A percentile compares a stretch with the other conserved stretches of the same genome.
Conservation (phyloP, 1,140 invertebrate genomes). For the Nebria ingens region DNA sequence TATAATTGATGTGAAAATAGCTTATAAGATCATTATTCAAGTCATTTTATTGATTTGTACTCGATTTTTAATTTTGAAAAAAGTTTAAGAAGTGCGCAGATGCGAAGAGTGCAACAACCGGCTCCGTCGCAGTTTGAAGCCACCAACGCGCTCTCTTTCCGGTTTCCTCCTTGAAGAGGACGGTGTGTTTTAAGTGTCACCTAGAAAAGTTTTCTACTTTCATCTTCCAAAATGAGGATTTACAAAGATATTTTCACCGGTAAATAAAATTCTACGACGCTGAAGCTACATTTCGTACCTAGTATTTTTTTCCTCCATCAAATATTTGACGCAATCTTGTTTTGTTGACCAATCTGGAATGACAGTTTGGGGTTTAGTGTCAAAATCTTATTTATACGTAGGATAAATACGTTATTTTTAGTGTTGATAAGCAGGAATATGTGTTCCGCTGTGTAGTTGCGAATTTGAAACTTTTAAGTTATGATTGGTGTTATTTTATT, state of each 20-base stretch:
- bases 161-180: slow-evolving; percentile 45
- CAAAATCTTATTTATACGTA: slow-evolving; percentile 11
- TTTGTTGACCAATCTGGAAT: slow-evolving; percentile 11
- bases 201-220: slow-evolving; percentile 48
- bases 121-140: background rate
- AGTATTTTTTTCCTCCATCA: slow-evolving; percentile 13
- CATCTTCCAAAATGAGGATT: slow-evolving; percentile 83
- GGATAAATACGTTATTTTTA: background rate
- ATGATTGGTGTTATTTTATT: too few relatives aligned
- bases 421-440: too few relatives aligned
- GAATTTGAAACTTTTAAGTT: too few relatives aligned
- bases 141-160: slow-evolving; percentile 37
- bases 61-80: background rate
- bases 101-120: background rate
- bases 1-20: too few relatives aligned
- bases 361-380: slow-evolving; percentile 11
- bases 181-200: slow-evolving; percentile 51
- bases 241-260: slow-evolving; percentile 91
- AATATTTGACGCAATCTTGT: background rate
- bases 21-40: too few relatives aligned
- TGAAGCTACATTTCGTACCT: background rate
- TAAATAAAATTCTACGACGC: slow-evolving; percentile 37
- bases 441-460: too few relatives aligned
- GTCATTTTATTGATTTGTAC: too few relatives aligned
- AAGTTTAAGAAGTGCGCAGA: background rate